These are phyloP conservation scores for Beroe ovata DNA, from an alignment of 37 sponge, comb jelly and placozoan genomes.

Conservation along the genomic window DNA sequence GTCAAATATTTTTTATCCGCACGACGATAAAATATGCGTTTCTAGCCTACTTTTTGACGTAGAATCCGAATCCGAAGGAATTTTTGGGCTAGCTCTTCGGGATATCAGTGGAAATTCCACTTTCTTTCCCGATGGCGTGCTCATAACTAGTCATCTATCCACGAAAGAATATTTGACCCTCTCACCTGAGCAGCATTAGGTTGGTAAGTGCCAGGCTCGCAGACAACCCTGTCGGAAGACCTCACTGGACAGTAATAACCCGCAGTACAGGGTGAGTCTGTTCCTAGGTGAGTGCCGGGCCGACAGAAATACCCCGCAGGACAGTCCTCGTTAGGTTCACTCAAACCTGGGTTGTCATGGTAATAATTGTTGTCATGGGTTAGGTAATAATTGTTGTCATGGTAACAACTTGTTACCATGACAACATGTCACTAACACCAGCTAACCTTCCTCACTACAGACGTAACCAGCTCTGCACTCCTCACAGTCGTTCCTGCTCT, in stretches of 20 bases:
- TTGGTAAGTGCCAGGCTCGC: constrained; percentile 49
- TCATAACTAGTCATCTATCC: too few relatives aligned
- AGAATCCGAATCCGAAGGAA: too few relatives aligned
- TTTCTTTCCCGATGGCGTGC: too few relatives aligned
- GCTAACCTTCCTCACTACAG: constrained; percentile 4
- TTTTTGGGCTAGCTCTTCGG: too few relatives aligned
- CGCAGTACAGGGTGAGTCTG: constrained; percentile 55
- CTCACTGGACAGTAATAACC: constrained; percentile 40
- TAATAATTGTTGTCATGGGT: not conserved
- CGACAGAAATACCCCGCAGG: constrained; percentile 70
- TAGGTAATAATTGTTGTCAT: not conserved
- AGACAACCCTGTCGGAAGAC: not conserved
- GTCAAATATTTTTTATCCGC: too few relatives aligned
- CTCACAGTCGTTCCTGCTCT: not conserved
- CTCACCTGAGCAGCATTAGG: constrained; percentile 5
- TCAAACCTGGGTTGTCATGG: constrained; percentile 16
- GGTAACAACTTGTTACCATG: too few relatives aligned
- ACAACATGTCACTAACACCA: too few relatives aligned
- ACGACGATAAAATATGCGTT: too few relatives aligned
- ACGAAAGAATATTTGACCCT: too few relatives aligned
- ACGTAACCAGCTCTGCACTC: not conserved
- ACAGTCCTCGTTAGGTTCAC: constrained; percentile 27
- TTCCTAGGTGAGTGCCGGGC: not conserved
- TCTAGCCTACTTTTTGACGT: too few relatives aligned
- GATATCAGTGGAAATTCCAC: too few relatives aligned